Percentiles rank a stretch among this genome's conserved stretches.
These are phyloP conservation scores for Dromas ardeola DNA, from an alignment of 2,113 vertebrate genomes.

Conservation along the genomic window DNA sequence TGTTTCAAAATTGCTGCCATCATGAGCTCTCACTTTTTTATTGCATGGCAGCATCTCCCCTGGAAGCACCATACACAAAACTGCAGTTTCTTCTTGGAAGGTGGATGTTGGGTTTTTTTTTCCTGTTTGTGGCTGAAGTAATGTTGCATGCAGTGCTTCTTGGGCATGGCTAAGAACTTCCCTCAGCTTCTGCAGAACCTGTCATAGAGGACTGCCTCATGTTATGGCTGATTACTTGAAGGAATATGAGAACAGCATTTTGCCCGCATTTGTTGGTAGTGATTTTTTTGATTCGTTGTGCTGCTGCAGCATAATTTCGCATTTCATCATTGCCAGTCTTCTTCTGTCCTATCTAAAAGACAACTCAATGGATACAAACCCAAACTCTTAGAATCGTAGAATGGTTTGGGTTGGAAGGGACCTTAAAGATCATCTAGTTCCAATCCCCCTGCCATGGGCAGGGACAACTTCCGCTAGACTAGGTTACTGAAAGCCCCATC, in stretches of 20 bases:
- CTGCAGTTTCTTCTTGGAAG: background rate
- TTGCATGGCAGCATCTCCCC: background rate
- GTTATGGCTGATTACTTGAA: background rate
- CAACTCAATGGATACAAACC: background rate
- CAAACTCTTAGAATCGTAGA: background rate
- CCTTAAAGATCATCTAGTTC: background rate
- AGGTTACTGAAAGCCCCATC: background rate
- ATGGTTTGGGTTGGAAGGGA: background rate
- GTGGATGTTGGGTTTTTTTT: background rate
- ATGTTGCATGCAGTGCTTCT: background rate
- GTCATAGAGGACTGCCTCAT: background rate
- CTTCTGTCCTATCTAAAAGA: background rate
- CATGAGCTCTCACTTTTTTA: background rate
- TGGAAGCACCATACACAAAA: background rate
- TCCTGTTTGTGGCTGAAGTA: background rate
- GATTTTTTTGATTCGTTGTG: background rate
- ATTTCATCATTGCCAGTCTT: background rate
- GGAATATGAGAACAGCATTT: background rate
- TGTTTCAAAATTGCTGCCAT: background rate
- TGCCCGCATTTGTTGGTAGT: background rate
- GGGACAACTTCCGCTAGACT: background rate
- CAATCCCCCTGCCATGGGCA: background rate
- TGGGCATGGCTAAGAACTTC: background rate
- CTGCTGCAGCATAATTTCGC: background rate
- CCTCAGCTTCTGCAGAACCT: background rate